A percentile compares a stretch with the other conserved stretches of the same genome.
Evolutionary conservation across 2,797 vertebrate genomes (phyloP).

Genomic region (Pangasius sanitwongsei): DNA sequence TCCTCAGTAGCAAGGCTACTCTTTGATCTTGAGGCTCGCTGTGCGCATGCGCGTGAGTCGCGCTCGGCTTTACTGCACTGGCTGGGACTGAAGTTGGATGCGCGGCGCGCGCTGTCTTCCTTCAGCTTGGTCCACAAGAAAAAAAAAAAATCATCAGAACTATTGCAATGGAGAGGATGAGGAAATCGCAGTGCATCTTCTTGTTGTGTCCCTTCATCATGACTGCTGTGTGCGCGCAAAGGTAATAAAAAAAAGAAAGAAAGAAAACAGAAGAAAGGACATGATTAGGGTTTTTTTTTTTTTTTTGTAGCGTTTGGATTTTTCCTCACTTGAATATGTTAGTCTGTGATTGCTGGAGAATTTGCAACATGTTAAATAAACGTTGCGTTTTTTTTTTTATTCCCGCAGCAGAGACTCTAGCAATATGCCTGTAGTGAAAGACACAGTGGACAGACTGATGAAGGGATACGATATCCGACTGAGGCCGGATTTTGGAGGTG

Average conservation of each 20-base stretch:
- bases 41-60: constrained; percentile 91
- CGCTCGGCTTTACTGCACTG: constrained; percentile 95
- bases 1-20: constrained; percentile 71
- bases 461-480: constrained; percentile 99
- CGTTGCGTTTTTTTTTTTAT: constrained; percentile 63
- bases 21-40: constrained; percentile 91
- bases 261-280: neutral
- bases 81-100: constrained; percentile 97
- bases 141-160: constrained; percentile 72
- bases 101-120: constrained; percentile 88
- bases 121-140: constrained; percentile 70
- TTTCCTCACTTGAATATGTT: constrained; percentile 53
- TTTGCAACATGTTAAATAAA: constrained; percentile 51
- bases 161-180: constrained; percentile 95
- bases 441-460: constrained; percentile 98
- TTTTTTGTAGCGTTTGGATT: constrained; percentile 9
- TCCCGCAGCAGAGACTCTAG: constrained; percentile 91
- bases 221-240: constrained; percentile 86
- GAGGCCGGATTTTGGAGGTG: constrained; percentile 99
- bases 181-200: constrained; percentile 86
- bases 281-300: neutral
- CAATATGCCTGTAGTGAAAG: constrained; percentile 99
- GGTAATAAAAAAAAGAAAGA: constrained; percentile 72
- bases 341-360: constrained; percentile 48
- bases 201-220: constrained; percentile 83